Base-by-base conservation (phyloP, 2,888 invertebrate genomes). In the Thereva unica region DNA sequence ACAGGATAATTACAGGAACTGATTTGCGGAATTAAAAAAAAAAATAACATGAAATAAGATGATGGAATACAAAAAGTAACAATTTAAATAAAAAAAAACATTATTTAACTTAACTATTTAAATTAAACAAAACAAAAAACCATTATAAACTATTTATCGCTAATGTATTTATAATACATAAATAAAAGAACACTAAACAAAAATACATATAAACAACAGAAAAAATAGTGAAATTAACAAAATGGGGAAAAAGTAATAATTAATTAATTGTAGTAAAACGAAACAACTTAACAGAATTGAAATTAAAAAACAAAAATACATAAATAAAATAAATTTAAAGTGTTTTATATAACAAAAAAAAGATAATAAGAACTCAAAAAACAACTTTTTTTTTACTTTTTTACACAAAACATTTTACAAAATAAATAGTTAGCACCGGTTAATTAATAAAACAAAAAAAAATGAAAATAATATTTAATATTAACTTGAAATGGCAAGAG, bases 321-420 rank as follows among this genome's bases (percentile, higher is more conserved):
- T 54, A 64, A 45, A 6, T 38, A 54, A 9, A 10, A 54, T 38
- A 42, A 23, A 53, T 53, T 37, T 8, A 45, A 59, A 47, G 35
- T 47, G 23, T 23, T 23, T 23, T 23, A 23, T 37, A 47, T 49
- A 50, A 45, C n/a, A n/a, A 56, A 41, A 65, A 12, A 56, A 47
- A 65, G 41, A 53, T 53, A 59, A 23, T 35, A 45, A 57, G 10
- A 55, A 55, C 6, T 55, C 6, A 9, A 59, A n/a, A 49, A 38
- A 65, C 41, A 5, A 65, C 34, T 38, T 49, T 53, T 47, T 64
- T 63, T 64, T 64, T 64, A 64, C 64, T 64, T 64, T 64, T 64
- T 64, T 64, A 64, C 64, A 64, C 55, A 55, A 53, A 41, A 64
- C 53, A 64, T 53, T 64, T 64, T 64, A 64, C 64, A 55, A 23